Base-by-base conservation (phyloP, 2,888 invertebrate species). In the Caenorhabditis zanzibari region DNA sequence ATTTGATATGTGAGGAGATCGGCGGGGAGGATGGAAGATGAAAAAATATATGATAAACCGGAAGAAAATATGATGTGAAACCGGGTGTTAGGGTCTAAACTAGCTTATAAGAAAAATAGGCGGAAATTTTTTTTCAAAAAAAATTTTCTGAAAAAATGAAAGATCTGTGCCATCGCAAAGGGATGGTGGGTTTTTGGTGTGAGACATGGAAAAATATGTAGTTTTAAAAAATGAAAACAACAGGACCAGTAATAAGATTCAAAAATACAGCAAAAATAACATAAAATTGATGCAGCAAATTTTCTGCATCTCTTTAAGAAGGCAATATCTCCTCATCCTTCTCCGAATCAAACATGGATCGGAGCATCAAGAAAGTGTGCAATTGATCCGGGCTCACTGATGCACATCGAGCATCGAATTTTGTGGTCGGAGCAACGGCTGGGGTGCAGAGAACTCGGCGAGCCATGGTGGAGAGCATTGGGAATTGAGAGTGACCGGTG, bases 401-500 rank as follows among this genome's bases (percentile, higher is more conserved):
- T 9, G 86, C 83, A 26, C 82, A 64, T n/a, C 85, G 59, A 16
- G 56, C 32, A 58, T 86, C 86, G 58, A 85, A 80, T 10, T 14
- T 35, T 2, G 86, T 86, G 28, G 64, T 75, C 32, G 85, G 86
- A n/a, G 86, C 86, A 9, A 81, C 82, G 0, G 86, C 85, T 10
- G 84, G 86, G 7, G 79, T 85, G 59, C 85, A 79, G n/a, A 86
- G 66, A 10, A 68, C 80, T n/a, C 89, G 85, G 19, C 90, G 88
- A 3, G 90, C 90, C 35, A 91, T 69, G 1, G 79, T 66, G n/a
- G 87, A 74, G 35, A 91, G 80, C 6, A 81, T 71, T 10, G 90
- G 90, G 79, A 90, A 91, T 44, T 90, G 87, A 9, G 81, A 49
- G 44, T 87, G 87, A 12, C 91, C 90, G 19, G 85, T 82, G 24